Percentiles rank a stretch among this genome's conserved stretches.
These are phyloP conservation scores for Bacillus rossius DNA, from an alignment of 1,140 invertebrate genomes.

Conservation along the genomic window DNA sequence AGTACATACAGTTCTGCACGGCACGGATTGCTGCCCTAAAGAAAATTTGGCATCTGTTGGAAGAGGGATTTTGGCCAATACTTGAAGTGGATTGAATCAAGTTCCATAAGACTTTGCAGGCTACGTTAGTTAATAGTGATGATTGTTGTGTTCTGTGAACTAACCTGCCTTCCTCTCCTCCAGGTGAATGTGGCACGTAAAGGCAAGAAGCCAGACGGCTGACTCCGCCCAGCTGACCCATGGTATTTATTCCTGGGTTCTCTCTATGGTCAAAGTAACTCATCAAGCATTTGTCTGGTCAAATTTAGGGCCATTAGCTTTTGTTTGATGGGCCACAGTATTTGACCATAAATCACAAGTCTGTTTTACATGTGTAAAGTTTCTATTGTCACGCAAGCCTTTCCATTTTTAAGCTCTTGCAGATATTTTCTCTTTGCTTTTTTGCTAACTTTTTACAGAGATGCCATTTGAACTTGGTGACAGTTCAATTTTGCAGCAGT, in stretches of 20 bases:
- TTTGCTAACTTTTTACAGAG: constrained; percentile 19
- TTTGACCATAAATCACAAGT: constrained; percentile 17
- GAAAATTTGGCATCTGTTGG: too few species aligned
- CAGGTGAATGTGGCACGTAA: constrained; percentile 26
- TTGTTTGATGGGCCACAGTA: constrained; percentile 20
- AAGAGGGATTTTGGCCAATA: too few species aligned
- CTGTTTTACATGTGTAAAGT: constrained; percentile 11
- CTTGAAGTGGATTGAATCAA: too few species aligned
- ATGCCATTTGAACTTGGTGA: constrained; percentile 17
- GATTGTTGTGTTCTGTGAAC: constrained; percentile 18
- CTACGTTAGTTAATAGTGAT: not conserved
- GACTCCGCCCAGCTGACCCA: constrained; percentile 25
- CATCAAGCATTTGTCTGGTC: constrained; percentile 20
- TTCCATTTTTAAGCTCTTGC: constrained; percentile 16
- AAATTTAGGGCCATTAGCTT: constrained; percentile 18
- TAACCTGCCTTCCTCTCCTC: constrained; percentile 33
- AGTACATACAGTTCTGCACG: too few species aligned
- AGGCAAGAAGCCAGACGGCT: constrained; percentile 21
- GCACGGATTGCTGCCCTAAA: too few species aligned
- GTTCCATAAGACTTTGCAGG: too few species aligned
- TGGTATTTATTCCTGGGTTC: constrained; percentile 36
- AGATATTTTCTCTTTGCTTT: constrained; percentile 14
- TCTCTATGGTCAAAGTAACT: constrained; percentile 22
- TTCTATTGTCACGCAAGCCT: constrained; percentile 18
- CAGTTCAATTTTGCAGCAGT: constrained; percentile 21